A percentile compares a stretch with the other conserved stretches of the same genome.
phyloP scores from a whole-genome alignment of 2,113 vertebrate species.

The Myotis lucifugus region DNA sequence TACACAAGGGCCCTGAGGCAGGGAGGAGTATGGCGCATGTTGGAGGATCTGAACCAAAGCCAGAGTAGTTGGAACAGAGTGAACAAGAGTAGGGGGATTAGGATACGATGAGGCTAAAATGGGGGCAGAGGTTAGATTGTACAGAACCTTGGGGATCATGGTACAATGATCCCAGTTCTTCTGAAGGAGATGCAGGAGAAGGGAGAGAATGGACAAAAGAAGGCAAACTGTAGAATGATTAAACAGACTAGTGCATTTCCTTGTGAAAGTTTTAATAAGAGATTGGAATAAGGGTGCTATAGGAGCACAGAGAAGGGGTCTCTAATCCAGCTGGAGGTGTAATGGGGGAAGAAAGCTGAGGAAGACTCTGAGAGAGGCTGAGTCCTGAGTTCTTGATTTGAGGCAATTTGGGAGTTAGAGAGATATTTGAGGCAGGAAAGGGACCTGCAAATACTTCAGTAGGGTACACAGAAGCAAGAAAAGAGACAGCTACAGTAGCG shows the following conservation, averaged over 20 bases:
- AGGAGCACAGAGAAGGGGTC: neutral
- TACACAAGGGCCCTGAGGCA: neutral
- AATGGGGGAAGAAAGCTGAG: neutral
- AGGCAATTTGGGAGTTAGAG: neutral
- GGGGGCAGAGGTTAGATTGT: neutral
- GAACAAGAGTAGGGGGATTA: neutral
- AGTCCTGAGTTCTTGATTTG: neutral
- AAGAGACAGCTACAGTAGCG: fast-evolving
- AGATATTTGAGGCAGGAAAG: neutral
- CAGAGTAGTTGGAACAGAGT: neutral
- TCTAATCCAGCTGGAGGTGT: neutral
- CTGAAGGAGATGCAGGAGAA: neutral
- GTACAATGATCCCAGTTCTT: neutral
- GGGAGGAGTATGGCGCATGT: neutral
- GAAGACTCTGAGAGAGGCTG: neutral
- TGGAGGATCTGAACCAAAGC: neutral
- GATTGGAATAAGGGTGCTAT: neutral
- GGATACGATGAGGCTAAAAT: neutral
- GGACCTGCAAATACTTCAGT: neutral
- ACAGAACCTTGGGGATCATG: neutral
- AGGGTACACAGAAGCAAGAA: neutral
- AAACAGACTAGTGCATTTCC: neutral
- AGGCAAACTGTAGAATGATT: neutral
- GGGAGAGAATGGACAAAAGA: neutral
- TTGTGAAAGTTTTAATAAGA: neutral